Evolutionary conservation across 2,888 invertebrate species (phyloP), one percentile per base, ranked within the genome.

Genomic region (Kuschelorhynchus macadamiae): DNA sequence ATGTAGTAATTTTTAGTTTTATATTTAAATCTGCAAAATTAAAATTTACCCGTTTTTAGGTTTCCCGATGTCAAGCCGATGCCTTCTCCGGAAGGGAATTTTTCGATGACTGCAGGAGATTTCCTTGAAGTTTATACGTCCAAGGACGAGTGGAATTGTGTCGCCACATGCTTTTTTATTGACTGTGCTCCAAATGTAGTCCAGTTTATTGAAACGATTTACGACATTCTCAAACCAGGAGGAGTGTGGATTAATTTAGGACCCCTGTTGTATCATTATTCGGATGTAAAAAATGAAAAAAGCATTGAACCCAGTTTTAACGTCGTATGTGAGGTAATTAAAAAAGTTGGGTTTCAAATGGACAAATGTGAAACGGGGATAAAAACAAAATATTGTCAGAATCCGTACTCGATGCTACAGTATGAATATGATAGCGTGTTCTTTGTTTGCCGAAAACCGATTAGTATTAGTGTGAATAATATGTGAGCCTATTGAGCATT

Each of bases 121-220:
- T 99, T 98, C 80, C 85, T 97, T 12, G 96, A 97, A 86, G 95
- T 96, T 7, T 93, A 93, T 80, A 90, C 87, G 0, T 87, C 88
- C 39, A 78, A 85, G 42, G 89, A 91, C 69, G 87, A 90, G 53
- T 97, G 97, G 93, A 91, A 97, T 79, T 96, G 95, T 80, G 91
- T 99, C 0, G 94, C 95, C 0, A 97, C 98, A 0, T 97, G 98
- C 75, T 99, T 99, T 85, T 99, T 99, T 83, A 94, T 99, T 61
- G 99, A 99, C 85, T 99, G 99, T 78, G 98, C 98, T 0, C 94
- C 95, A 67, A 99, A 99, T 82, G 92, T 98, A 14, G 92, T 98
- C 2, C 92, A 94, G 78, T 98, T 98, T 79, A 91, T 99, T 30
- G 96, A 98, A 85, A 90, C 92, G 49, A 98, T 98, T 81, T 93